Base-by-base conservation (phyloP, 2,888 invertebrate genomes). In the Schizotus pectinicornis region DNA sequence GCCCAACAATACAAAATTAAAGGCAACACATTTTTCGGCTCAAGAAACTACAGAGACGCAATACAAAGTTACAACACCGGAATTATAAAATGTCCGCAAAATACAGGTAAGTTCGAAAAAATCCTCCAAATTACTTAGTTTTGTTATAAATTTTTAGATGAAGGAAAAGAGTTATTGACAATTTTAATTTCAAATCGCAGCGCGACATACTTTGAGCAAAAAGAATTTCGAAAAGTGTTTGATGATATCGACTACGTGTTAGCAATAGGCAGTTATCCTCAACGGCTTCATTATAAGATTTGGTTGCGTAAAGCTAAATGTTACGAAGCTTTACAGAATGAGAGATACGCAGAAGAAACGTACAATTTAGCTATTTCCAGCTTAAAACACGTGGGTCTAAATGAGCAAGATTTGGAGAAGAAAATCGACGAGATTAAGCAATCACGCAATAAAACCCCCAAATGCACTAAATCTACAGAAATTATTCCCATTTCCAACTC, bases 171-270 rank as follows among this genome's bases (percentile, higher is more conserved):
- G 64, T 87, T 91, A 50, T 76, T 89, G 2, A 83, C 90, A 0
- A 85, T 92, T 36, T 81, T 90, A 3, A 81, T 89, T 64, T 92
- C 91, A 0, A 94, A 94, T 76, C 85, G 94, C 7, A 93, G 94
- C 31, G 94, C 94, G 0, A 85, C 89, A 0, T 81, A 92, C 34
- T 90, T 89, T 71, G 90, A 92, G 70, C 76, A 92, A 74, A 81
- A 87, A 59, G 85, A 86, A 63, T 87, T 85, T 72, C 84, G 88
- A 62, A 83, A 86, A 41, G 85, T 89, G 0, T 74, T 94, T 35
- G 81, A 84, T 6, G 94, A 94, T 71, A 87, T 90, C n/a, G 82
- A 86, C 45, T 83, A 88, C 53, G 86, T 90, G 8, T 74, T 89
- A 1, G 78, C 84, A 7, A 76, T 85, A 3, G 76, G 74, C 3